Evolutionary conservation across 2,888 invertebrate species (phyloP).

Genomic region (Mycogona germanica): DNA sequence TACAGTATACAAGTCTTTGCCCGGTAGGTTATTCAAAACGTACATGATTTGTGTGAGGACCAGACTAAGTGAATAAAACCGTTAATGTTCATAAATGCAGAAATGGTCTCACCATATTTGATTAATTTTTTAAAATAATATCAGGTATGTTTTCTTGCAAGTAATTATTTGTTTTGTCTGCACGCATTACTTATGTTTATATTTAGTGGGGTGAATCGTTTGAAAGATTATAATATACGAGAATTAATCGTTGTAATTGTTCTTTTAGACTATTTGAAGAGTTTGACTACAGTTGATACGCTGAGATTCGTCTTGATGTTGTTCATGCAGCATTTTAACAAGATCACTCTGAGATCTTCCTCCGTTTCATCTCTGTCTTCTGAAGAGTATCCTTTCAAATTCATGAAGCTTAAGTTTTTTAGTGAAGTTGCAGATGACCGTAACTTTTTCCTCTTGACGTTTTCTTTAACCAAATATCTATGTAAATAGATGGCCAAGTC

Average conservation of each 20-base stretch:
- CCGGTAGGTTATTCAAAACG: neutral
- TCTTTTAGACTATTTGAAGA: slow-evolving; percentile 18
- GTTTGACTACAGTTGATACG: slow-evolving; percentile 17
- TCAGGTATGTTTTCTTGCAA: neutral
- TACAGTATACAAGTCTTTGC: too few species aligned
- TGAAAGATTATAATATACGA: neutral
- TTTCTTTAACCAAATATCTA: slow-evolving; percentile 2
- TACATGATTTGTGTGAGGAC: neutral
- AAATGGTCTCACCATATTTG: neutral
- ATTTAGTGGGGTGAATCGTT: neutral
- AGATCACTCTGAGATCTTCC: slow-evolving; percentile 7
- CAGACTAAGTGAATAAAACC: neutral
- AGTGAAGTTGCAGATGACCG: neutral
- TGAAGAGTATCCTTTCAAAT: slow-evolving; percentile 19
- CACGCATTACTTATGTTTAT: neutral
- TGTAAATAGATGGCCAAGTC: slow-evolving; percentile 12
- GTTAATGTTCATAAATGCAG: too few species aligned
- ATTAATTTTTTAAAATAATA: neutral
- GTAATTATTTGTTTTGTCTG: neutral
- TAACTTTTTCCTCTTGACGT: neutral
- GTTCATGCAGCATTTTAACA: slow-evolving; percentile 16
- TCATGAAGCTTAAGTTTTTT: neutral
- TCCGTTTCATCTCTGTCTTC: slow-evolving; percentile 12
- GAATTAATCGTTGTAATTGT: neutral
- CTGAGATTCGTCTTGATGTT: slow-evolving; percentile 18